Evolutionary conservation across 2,797 vertebrate species (phyloP).

Genomic region (Alectoris magna): DNA sequence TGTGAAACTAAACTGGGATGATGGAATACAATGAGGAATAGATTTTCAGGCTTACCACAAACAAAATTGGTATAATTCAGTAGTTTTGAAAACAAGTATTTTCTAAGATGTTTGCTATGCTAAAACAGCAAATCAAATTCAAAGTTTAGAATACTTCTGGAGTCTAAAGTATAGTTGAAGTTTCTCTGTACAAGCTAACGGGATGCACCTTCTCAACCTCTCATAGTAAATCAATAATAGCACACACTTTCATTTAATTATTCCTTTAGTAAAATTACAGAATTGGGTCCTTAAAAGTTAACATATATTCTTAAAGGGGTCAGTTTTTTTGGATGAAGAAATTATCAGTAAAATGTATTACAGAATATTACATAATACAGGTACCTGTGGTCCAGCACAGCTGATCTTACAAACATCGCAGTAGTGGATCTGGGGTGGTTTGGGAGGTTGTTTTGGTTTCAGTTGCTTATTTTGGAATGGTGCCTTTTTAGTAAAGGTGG

Average conservation of each 20-base stretch:
- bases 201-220: not conserved
- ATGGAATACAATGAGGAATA: not conserved
- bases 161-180: not conserved
- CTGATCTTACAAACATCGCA: conserved; percentile 99
- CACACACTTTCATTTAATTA: not conserved
- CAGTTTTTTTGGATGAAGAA: not conserved
- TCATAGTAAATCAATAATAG: not conserved
- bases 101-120: not conserved
- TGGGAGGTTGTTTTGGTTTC: conserved; percentile 95
- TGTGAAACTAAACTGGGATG: not conserved
- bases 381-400: conserved; percentile 97
- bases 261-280: not conserved
- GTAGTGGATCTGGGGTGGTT: conserved; percentile 98
- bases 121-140: not conserved
- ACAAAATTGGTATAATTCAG: not conserved
- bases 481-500: conserved; percentile 95
- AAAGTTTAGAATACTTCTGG: not conserved
- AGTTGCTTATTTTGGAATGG: conserved; percentile 96
- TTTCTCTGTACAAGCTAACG: not conserved
- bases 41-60: not conserved
- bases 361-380: conserved; percentile 43
- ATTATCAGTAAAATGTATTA: not conserved
- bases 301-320: not conserved
- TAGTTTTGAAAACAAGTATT: not conserved
- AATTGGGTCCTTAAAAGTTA: not conserved